phyloP scores from a whole-genome alignment of 35 echinoderm and acorn worm genomes.

The Lytechinus variegatus region DNA sequence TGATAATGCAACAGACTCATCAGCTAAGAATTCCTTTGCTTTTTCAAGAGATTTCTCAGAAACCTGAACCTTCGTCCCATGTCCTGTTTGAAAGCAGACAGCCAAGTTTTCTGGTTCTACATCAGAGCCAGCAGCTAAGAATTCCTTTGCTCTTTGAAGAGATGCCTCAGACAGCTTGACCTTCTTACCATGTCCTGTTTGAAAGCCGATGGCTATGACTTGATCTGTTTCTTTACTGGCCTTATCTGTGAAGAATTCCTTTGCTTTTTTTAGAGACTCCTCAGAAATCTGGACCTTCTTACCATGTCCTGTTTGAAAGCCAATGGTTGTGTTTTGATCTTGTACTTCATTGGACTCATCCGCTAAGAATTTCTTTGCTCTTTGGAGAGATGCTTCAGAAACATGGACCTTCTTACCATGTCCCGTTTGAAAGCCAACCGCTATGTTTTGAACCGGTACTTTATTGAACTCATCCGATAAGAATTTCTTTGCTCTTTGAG shows the following conservation, averaged over 20 bases:
- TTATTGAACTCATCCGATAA: not conserved
- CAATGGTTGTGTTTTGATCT: not conserved
- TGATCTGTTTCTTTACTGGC: not conserved
- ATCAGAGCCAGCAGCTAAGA: constrained; percentile 34
- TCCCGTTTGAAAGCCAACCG: not conserved
- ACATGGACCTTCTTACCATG: not conserved
- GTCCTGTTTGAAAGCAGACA: not conserved
- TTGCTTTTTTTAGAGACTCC: constrained; percentile 21
- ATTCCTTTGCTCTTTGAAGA: constrained; percentile 30
- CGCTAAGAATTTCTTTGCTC: not conserved
- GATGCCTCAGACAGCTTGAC: constrained; percentile 62
- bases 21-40: constrained; percentile 51
- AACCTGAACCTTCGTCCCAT: constrained; percentile 41
- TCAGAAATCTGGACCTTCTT: constrained; percentile 54
- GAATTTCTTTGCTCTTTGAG: not conserved
- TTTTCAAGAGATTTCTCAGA: constrained; percentile 59
- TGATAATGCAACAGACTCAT: not conserved
- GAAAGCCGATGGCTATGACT: constrained; percentile 47
- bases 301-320: not conserved
- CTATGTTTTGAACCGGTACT: not conserved
- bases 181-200: constrained; percentile 59
- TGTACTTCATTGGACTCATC: not conserved
- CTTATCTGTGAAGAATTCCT: not conserved
- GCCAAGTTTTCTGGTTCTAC: not conserved
- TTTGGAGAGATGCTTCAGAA: not conserved